Base-by-base conservation (phyloP, 2,888 invertebrate species). In the Thecocarcelia acutangulata region DNA sequence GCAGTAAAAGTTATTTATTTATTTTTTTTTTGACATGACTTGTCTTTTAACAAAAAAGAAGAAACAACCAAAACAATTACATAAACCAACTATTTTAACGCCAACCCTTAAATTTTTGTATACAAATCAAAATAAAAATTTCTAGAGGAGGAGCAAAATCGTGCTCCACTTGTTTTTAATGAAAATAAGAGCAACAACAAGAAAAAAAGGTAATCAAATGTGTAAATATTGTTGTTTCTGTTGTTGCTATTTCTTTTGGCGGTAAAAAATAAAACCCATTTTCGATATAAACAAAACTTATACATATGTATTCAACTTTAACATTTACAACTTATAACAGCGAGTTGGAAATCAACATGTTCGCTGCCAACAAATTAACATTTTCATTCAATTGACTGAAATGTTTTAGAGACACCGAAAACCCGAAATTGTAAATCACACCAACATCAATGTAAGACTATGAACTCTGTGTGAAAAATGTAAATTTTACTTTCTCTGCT, bases 81-180 rank as follows among this genome's bases (percentile, higher is more conserved):
- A 33, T 8, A 33, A 33, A 33, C 8, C 33, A 33, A 6, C 8
- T 33, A 33, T 33, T 33, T 21, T 24, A 64, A 68, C 46, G 68
- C 81, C 77, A 78, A 74, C 78, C 82, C 78, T 78, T 78, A 70
- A 28, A 33, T 77, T 28, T 28, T 2, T 77, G 3, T 13, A 40
- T 11, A 46, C 42, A 69, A 56, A 69, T 19, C 13, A 52, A 15
- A 40, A 70, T 13, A 17, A 58, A 28, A 46, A 48, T 46, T 52
- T 73, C 13, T 15, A 19, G 59, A 40, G 78, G 78, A 19, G 66
- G 78, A 73, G 73, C 72, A 54, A 79, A 68, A 15, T 1, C 21
- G 2, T 17, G 24, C 37, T 46, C 24, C 11, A 48, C 24, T 37
- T 21, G 9, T 6, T 33, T 17, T 59, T 50, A 24, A 24, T 9